Evolutionary conservation across 2,888 invertebrate species (phyloP).

Genomic region (Melinaea menophilus): DNA sequence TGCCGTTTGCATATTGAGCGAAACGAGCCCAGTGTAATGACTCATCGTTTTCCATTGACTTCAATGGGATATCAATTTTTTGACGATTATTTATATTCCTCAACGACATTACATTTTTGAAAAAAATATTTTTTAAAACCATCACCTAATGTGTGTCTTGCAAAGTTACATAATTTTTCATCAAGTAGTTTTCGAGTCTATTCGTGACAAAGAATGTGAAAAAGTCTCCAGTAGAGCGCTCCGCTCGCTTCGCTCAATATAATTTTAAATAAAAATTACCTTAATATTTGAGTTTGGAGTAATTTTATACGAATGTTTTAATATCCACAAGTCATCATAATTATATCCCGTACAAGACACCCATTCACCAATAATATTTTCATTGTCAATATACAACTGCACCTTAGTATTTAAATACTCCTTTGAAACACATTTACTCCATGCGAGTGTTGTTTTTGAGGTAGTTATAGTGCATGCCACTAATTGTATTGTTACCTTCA

Average conservation of each 20-base stretch:
- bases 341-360: constrained; percentile 57
- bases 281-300: constrained; percentile 46
- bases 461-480: constrained; percentile 58
- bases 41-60: no score
- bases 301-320: constrained; percentile 46
- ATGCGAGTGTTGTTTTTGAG: constrained; percentile 55
- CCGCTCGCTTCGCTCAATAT: neutral
- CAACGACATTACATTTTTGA: no score
- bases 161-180: no score
- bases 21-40: no score
- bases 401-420: constrained; percentile 46
- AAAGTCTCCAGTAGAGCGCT: no score
- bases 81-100: no score
- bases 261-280: constrained; percentile 42
- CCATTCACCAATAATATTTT: constrained; percentile 58
- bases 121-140: no score
- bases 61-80: no score
- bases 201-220: no score
- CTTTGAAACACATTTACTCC: constrained; percentile 56
- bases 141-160: no score
- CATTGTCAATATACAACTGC: constrained; percentile 48
- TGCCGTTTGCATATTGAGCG: no score
- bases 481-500: constrained; percentile 60
- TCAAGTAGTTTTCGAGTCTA: no score
- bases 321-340: constrained; percentile 71